Base-by-base conservation (phyloP, 2,113 vertebrate genomes). In the Brachypteracias leptosomus region DNA sequence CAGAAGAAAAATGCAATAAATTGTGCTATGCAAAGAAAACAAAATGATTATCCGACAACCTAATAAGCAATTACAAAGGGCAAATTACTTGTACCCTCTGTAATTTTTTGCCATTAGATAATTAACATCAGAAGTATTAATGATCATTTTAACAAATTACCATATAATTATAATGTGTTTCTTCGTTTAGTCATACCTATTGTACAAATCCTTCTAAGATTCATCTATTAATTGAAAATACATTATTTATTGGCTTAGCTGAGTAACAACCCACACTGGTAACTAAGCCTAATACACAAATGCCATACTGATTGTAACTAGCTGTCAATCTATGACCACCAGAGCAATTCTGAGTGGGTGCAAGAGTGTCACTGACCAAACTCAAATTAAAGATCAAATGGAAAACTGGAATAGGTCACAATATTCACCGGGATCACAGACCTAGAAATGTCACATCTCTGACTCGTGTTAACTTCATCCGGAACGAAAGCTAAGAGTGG, bases 111-210 rank as follows among this genome's bases (percentile, higher is more conserved):
- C 91, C 89, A 93, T 88, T 95, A 95, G 93, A 73, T 96, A 94
- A 97, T 96, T 97, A 93, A 90, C 78, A 86, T 91, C 88, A 90
- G 85, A 96, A 94, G 90, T 96, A 95, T 96, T 95, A 95, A 96
- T 80, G 91, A 95, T 87, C 46, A 35, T 93, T 95, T 95, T 91
- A 89, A 96, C 74, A 93, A 90, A 96, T 96, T 93, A 61, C 61
- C 40, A 12, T 88, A 75, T 95, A 93, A 97, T 95, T 96, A 90
- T 92, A 93, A 92, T 44, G 49, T 24, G 78, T 94, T 97, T 95
- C 91, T 89, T 94, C 71, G 68, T 94, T 94, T 93, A 79, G 66
- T 52, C 51, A 42, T 74, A 70, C 77, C 65, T 82, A 91, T 46
- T 71, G 67, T 83, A 90, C 73, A 92, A 87, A 89, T 47, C 80